Conservation (phyloP, 2,797 vertebrate species). For the Pelodytes ibericus region DNA sequence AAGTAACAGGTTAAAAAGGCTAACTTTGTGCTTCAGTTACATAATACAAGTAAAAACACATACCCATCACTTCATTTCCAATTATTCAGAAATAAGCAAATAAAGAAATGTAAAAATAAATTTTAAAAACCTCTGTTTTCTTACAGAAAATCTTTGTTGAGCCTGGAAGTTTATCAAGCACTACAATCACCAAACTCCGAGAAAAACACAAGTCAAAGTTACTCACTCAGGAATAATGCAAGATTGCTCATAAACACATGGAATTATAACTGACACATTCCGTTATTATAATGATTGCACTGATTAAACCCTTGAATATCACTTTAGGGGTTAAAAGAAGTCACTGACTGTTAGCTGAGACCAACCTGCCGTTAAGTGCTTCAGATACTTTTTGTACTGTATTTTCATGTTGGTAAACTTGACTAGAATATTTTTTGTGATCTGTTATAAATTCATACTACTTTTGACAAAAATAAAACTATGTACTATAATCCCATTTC, state of each 20-base stretch:
- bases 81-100: too few relatives aligned
- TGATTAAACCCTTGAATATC: conserved; percentile 22
- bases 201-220: conserved; percentile 74
- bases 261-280: conserved; percentile 65
- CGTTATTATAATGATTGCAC: conserved; percentile 63
- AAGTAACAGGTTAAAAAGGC: too few relatives aligned
- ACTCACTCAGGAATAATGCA: conserved; percentile 70
- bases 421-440: not conserved
- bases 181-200: conserved; percentile 81
- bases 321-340: conserved; percentile 51
- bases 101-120: too few relatives aligned
- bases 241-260: not conserved
- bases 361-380: conserved; percentile 61
- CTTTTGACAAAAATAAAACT: too few relatives aligned
- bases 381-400: conserved; percentile 54
- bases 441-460: conserved; percentile 1
- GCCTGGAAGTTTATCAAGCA: conserved; percentile 84
- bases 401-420: conserved; percentile 10
- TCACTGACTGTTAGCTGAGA: conserved; percentile 50
- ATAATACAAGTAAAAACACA: too few relatives aligned
- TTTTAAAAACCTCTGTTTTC: not conserved
- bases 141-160: conserved; percentile 86
- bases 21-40: too few relatives aligned
- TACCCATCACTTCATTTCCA: too few relatives aligned
- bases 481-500: not conserved